Evolutionary conservation across 2,797 vertebrate genomes (phyloP), one percentile per base, ranked within the genome.

Genomic region (Pitangus sulphuratus): DNA sequence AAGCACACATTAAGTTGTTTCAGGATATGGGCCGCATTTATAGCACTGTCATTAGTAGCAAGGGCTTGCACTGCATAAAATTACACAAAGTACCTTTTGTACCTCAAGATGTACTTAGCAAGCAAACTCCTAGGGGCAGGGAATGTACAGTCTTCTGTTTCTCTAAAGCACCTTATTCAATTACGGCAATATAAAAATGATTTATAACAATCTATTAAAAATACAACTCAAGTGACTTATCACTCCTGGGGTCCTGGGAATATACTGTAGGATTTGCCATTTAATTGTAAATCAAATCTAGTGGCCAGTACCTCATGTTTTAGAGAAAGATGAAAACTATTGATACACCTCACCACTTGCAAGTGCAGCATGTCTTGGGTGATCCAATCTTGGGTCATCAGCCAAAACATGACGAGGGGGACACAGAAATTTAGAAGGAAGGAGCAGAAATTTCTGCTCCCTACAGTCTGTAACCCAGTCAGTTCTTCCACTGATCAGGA

Each of bases 181-280:
- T 96, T 96, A 95, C 2, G 1, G 88, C 91, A 94, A 92, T 89
- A 93, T 95, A 96, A 95, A 95, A 95, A 92, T 94, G 85, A 96
- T 96, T 95, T 96, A 95, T 95, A 93, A 74, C 84, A 65, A 95
- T 91, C 95, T 96, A 95, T 95, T 96, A 91, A 93, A 95, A 96
- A 92, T 94, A 94, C 75, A 91, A 39, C 90, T 95, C 78, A 77
- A 80, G 89, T 74, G 84, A 95, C 94, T 96, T 95, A 95, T 84
- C 77, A 74, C 77, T 94, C 64, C 66, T 74, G 81, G 60, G 74
- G 62, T 95, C 91, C 90, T 89, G 80, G 77, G 74, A 96, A 96
- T 90, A 93, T 68, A 84, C 85, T 77, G 62, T 57, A 89, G 56
- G 60, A 94, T 89, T 92, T 92, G 51, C 53, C 78, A 82, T 82